Evolutionary conservation across 2,888 invertebrate species (phyloP), one percentile per base, ranked within the genome.

Genomic region (Drosophila anomalipes): DNA sequence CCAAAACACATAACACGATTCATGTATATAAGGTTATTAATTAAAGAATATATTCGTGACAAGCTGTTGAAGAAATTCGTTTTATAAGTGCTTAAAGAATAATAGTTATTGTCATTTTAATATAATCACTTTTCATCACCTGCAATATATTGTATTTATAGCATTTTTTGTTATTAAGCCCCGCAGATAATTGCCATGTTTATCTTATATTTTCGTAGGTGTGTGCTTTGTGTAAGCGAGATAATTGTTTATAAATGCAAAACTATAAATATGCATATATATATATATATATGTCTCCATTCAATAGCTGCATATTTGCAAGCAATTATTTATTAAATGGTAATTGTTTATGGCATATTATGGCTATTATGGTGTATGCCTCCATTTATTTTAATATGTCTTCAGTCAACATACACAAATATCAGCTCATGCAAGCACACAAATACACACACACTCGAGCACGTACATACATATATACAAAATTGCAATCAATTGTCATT

Each of bases 401-500:
- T 71, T 71, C 75, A 74, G 82, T 77, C 77, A 82, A 77, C 70
- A 79, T 67, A 65, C 47, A 62, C 56, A 60, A 56, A 44, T 22
- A 57, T 2, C 26, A 19, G 12, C 16, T 51, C 49, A 35, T 49
- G 41, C 58, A 30, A 22, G 39, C 22, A 58, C 37, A 49, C 28
- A n/a, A 30, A 22, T 7, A 9, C 16, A 47, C 7, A 22, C 49
- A 35, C 2, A 47, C 26, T 26, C 41, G 4, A 5, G 41, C 41
- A 41, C 10, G 10, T 2, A 9, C 16, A 30, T 2, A 9, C 16
- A 30, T 44, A 37, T 49, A 49, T 5, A 5, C 35, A 54, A 60
- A 72, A 73, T 83, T 86, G 79, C 86, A 84, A 85, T 85, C 86
- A 83, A 83, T 83, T 85, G 86, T 79, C 83, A 86, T 84, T 84